phyloP scores from a whole-genome alignment of 2,113 vertebrate species.

The human region GRCh38 chr18:25707501-25708000 shows the following conservation, averaged over 20 bases:
- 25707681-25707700: slow-evolving; percentile 44
- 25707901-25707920: slow-evolving; percentile 94
- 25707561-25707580: slow-evolving; percentile 34
- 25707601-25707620: neutral
- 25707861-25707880: slow-evolving; percentile 85
- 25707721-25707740: slow-evolving; percentile 39
- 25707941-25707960: slow-evolving; percentile 96
- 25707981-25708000: slow-evolving; percentile 97
- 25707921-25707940: slow-evolving; percentile 99
- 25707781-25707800: slow-evolving; percentile 69
- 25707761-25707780: slow-evolving; percentile 26
- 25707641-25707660: slow-evolving; percentile 52
- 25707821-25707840: slow-evolving; percentile 76
- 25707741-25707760: slow-evolving; percentile 54
- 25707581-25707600: slow-evolving; percentile 50
- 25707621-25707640: slow-evolving; percentile 61
- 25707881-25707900: slow-evolving; percentile 91
- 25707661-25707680: slow-evolving; percentile 66
- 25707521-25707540: slow-evolving; percentile 41
- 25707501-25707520: slow-evolving; percentile 56
- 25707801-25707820: slow-evolving; percentile 75
- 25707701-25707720: slow-evolving; percentile 37
- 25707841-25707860: slow-evolving; percentile 86
- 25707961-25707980: slow-evolving; percentile 98
- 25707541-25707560: slow-evolving; percentile 57